Evolutionary conservation across 2,113 vertebrate genomes (phyloP), one percentile per base, ranked within the genome.

Genomic region (Aleadryas rufinucha): DNA sequence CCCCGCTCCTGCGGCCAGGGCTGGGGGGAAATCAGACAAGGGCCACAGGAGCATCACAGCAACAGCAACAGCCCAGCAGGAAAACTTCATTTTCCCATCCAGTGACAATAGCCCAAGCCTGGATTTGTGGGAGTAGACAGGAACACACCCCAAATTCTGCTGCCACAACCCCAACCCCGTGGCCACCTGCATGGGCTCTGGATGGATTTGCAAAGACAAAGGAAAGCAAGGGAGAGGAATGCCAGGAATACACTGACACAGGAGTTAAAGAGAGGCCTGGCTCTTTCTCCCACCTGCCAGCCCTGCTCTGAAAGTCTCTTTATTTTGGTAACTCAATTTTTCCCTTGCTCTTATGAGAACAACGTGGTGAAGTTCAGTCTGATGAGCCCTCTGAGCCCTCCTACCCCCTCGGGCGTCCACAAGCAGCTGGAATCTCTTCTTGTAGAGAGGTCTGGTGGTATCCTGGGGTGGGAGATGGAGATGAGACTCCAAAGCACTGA

Each of bases 371-470:
- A 70, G 22, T 53, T 77, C 33, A 81, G 41, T 17, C 49, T 60
- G 79, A 71, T 39, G 47, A 45, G 60, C 15, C 47, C 33, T 33
- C 21, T 42, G 44, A 87, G 27, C 80, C 19, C n/a, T 90, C 31
- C 50, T 14, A 33, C 0, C 0, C 54, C 33, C 52, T 31, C 56
- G 27, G 8, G 4, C 59, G 30, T 42, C 77, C 39, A 17, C 15
- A 70, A 71, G 37, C 20, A 79, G 37, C n/a, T n/a, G 65, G 41
- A 68, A 52, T 75, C 3, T 64, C 61, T 79, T 75, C 31, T 26
- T 20, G 22, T 28, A 64, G 65, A 61, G 41, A 41, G 61, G 13
- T 6, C 41, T 72, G 57, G 26, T 3, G 1, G 10, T n/a, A 68
- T 27, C 7, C 10, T 1, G 0, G 19, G 8, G 13, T 3, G 4